Conservation (phyloP, 2,113 vertebrate species). For the Bufo bufo region DNA sequence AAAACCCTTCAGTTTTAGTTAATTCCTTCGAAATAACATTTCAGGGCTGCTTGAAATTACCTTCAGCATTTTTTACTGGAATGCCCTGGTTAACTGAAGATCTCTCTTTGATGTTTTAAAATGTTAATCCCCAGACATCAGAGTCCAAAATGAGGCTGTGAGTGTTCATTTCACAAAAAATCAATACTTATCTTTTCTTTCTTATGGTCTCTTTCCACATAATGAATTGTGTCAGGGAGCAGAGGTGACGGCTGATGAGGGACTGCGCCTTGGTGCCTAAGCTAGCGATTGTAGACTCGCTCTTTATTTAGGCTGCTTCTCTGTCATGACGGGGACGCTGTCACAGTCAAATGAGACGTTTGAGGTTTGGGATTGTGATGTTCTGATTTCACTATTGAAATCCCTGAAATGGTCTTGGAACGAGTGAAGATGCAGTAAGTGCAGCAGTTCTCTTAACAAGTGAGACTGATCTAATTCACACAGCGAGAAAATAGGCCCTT, state of each 20-base stretch:
- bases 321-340: conserved; percentile 25
- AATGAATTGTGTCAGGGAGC: conserved; percentile 59
- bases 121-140: conserved; percentile 60
- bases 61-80: conserved; percentile 56
- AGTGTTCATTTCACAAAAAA: conserved; percentile 59
- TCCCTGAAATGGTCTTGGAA: conserved; percentile 33
- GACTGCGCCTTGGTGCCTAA: conserved; percentile 24
- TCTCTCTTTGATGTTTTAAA: conserved; percentile 58
- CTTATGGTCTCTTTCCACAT: conserved; percentile 58
- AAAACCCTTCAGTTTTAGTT: conserved; percentile 55
- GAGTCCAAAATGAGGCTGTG: conserved; percentile 57
- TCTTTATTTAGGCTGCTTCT: conserved; percentile 48
- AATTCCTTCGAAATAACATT: conserved; percentile 56
- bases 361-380: conserved; percentile 53
- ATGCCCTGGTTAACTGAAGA: conserved; percentile 57
- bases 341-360: conserved; percentile 54
- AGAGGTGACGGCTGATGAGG: conserved; percentile 53
- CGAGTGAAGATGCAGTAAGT: conserved; percentile 31
- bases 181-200: conserved; percentile 59
- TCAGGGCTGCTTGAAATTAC: conserved; percentile 50
- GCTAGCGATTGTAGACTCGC: conserved; percentile 43
- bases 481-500: conserved; percentile 49
- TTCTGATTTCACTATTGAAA: conserved; percentile 47
- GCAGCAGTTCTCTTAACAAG: conserved; percentile 44
- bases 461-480: conserved; percentile 49